These are phyloP conservation scores for Rhagoletis zephyria DNA, from an alignment of 1,140 invertebrate genomes.

Conservation along the genomic window DNA sequence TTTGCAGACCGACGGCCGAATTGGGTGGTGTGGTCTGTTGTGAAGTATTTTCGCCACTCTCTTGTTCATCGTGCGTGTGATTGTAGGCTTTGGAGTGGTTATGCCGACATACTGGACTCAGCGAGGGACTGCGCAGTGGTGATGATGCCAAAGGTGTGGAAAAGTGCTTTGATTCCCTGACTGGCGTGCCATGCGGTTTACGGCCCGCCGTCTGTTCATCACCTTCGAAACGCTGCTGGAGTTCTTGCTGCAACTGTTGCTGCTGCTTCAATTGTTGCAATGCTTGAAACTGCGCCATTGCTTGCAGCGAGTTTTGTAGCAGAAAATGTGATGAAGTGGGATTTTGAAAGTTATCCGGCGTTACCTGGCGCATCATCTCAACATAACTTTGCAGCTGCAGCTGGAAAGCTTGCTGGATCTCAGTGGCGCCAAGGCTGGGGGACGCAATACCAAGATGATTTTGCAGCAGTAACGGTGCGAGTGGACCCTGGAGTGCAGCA, in stretches of 20 bases:
- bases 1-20: conserved; percentile 60
- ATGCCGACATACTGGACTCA: conserved; percentile 70
- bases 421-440: conserved; percentile 56
- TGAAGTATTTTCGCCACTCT: conserved; percentile 65
- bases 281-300: conserved; percentile 85
- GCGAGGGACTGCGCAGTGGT: conserved; percentile 75
- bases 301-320: conserved; percentile 76
- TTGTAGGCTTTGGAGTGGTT: conserved; percentile 14
- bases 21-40: conserved; percentile 73
- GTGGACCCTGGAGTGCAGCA: conserved; percentile 59
- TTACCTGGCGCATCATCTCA: conserved; percentile 69
- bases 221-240: conserved; percentile 70
- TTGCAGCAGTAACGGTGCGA: conserved; percentile 57
- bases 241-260: conserved; percentile 71
- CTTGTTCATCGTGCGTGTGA: conserved; percentile 60
- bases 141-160: conserved; percentile 72
- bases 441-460: conserved; percentile 59
- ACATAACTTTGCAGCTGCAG: conserved; percentile 70
- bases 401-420: conserved; percentile 72
- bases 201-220: neutral
- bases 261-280: conserved; percentile 83
- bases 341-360: conserved; percentile 60
- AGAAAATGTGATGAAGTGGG: conserved; percentile 67
- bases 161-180: conserved; percentile 58
- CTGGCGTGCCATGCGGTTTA: neutral